Base-by-base conservation (phyloP, 2,888 invertebrate genomes). In the Mythimna lalbum region DNA sequence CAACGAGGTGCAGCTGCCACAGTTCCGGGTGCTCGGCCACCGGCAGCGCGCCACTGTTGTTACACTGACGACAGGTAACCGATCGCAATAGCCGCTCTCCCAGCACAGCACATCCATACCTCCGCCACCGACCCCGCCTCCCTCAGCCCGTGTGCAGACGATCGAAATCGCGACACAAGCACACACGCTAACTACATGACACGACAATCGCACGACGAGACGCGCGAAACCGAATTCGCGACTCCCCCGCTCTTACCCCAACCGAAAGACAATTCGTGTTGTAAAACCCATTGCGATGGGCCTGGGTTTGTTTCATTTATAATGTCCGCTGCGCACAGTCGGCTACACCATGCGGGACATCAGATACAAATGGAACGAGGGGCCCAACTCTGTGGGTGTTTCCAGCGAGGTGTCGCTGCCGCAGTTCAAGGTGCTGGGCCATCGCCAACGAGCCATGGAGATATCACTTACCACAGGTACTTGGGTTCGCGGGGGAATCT, bases 281-380 rank as follows among this genome's bases (percentile, higher is more conserved):
- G 87, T 89, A 96, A 96, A 95, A 96, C 96, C 96, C 96, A 96
- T 89, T 96, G 94, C 91, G 91, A 96, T 95, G 96, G 96, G 96
- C 94, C 95, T 93, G 94, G 96, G 96, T 95, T 93, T 91, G 88
- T 94, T 94, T 94, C 91, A 95, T 94, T 89, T 92, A 93, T 93
- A 94, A 93, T 95, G 91, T 95, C 94, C 94, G 94, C 93, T 94
- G 93, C 94, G 95, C 93, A 96, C 97, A 99, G 99, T 99, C 98
- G 99, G 99, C 97, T 99, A 99, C 98, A 99, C 99, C 96, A 99
- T 98, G 98, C 97, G 98, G 97, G 99, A 99, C 97, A 99, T 99
- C 97, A 98, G 98, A 94, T 99, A 99, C 98, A 98, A 98, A 96
- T 99, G 99, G 99, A 98, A 98, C 97, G 98, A 98, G 96, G 98